Conservation (phyloP, 2,797 vertebrate species). For the Fundulus diaphanus region DNA sequence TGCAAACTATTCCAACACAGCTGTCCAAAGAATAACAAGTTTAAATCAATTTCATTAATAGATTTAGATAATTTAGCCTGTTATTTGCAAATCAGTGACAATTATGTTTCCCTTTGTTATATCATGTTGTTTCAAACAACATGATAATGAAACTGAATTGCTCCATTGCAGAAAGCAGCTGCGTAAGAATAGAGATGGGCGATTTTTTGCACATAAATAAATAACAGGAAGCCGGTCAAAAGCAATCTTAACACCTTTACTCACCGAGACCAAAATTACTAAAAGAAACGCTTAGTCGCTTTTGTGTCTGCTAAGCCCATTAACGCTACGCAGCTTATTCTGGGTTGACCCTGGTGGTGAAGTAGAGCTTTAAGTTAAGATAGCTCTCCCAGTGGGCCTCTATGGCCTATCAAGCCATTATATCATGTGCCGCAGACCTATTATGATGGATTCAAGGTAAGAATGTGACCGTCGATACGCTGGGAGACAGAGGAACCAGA, state of each 20-base stretch:
- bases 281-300: conserved; percentile 7
- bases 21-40: conserved; percentile 5
- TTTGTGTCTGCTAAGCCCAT: conserved; percentile 26
- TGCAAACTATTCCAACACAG: conserved; percentile 24
- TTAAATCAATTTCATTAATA: not conserved
- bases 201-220: not conserved
- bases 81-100: not conserved
- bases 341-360: conserved; percentile 34
- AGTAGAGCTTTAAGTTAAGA: conserved; percentile 37
- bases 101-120: not conserved
- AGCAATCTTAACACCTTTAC: conserved; percentile 7
- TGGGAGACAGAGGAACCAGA: conserved; percentile 36
- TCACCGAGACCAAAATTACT: conserved; percentile 8
- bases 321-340: conserved; percentile 25
- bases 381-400: conserved; percentile 25
- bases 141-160: not conserved
- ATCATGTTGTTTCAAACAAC: not conserved
- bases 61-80: not conserved
- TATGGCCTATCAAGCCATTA: conserved; percentile 57
- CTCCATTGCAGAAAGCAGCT: not conserved
- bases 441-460: conserved; percentile 45
- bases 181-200: not conserved
- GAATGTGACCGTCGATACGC: conserved; percentile 43
- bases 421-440: conserved; percentile 29
- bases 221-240: not conserved